Evolutionary conservation across 2,113 vertebrate genomes (phyloP), one percentile per base, ranked within the genome.

Genomic region (Scomber colias): DNA sequence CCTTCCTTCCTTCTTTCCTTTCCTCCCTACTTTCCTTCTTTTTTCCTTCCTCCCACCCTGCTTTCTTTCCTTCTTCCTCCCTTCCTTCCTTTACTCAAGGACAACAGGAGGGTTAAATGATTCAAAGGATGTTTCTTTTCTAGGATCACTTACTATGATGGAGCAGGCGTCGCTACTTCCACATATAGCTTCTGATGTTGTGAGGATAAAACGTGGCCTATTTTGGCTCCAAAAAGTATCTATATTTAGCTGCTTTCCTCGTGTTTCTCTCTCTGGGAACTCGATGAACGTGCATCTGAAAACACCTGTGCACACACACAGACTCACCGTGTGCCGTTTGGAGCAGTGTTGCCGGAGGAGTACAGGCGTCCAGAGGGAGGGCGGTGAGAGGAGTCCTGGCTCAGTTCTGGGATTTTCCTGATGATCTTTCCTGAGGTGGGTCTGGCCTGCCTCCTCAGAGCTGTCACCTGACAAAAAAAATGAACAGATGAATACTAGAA

Each of bases 401-500:
- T 53, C 1, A 93, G 59, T 2, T 99, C 98, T 3, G 95, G 91
- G 77, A 95, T 85, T 79, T 97, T 99, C 61, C 97, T 93, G 77
- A 68, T 91, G 27, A 96, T 93, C 75, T 97, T 98, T 45, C 98
- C 98, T 24, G 98, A 99, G 81, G 97, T 92, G 71, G 98, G 98
- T 80, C 96, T 94, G 30, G 95, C 97, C 86, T 99, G 97, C 35
- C 97, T 93, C 75, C 98, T 95, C 77, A 99, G 95, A 77, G 97
- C 96, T 2, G 97, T 97, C 65, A 99, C 98, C 98, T 99, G 81
- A 70, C 46, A 60, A 30, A 75, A 50, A 66, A 0, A 45, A 3
- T 57, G 75, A 11, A 72, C 11, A 66, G n/a, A 27, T 7, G 13
- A 13, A 64, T 5, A 19, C 7, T 19, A 16, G 11, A 69, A 44